Evolutionary conservation across 2,797 vertebrate species (phyloP), one percentile per base, ranked within the genome.

Genomic region (Argentina silus): DNA sequence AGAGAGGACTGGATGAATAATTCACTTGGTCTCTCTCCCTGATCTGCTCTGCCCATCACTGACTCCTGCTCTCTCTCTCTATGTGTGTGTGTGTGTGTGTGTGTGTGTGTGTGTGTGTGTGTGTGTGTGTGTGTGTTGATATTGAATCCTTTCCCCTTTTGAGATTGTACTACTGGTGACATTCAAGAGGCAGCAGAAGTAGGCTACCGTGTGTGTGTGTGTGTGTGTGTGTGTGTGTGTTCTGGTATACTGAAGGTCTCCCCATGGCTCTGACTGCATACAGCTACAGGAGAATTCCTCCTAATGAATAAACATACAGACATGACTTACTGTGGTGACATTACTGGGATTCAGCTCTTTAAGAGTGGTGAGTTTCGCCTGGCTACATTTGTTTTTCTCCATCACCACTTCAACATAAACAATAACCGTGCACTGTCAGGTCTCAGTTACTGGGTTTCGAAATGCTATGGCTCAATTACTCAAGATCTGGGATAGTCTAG

Each of bases 1-100:
- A 81, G 75, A 60, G 23, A 60, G 72, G 67, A 55, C 45, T 17
- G 10, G 53, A 83, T 89, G 79, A 89, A 91, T 90, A 81, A 92
- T 90, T 87, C 70, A 86, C 15, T 74, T 27, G 43, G 59, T 62
- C 48, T 85, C 74, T 47, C 75, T 83, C 66, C 72, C 75, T 82
- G 81, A n/a, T 57, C 51, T 53, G 7, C 14, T 17, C 51, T 53
- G 7, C 19, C 9, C 27, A 21, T 60, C 55, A 12, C 59, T 21
- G 23, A 60, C 59, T 60, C 12, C 23, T 44, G 51, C 36, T 69
- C 19, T 59, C 6, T 45, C n/a, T n/a, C 2, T 36, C 4, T 36
- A 4, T 36, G 10, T 55, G 11, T 55, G 5, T 55, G 11, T 55
- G 4, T 55, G 11, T 55, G 5, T 48, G 7, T 48, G 7, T 3